These are phyloP conservation scores for Anguilla obscura DNA, from an alignment of 2,797 vertebrate species.

Conservation along the genomic window DNA sequence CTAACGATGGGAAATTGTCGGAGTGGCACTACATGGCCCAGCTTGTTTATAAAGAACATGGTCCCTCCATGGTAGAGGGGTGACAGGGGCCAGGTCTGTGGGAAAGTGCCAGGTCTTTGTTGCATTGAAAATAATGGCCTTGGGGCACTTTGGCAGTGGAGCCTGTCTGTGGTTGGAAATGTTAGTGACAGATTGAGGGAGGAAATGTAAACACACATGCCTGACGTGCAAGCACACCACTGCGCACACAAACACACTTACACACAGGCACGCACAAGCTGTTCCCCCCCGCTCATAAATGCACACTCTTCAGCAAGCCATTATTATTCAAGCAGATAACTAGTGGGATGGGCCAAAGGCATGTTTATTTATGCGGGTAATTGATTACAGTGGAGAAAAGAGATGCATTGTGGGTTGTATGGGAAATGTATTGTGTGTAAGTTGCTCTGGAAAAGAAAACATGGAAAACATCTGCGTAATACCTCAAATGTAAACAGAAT, in stretches of 20 bases:
- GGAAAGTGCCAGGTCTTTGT: slow-evolving; percentile 21
- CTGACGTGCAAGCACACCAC: slow-evolving; percentile 21
- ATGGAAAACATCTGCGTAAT: neutral
- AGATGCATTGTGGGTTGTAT: neutral
- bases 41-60: neutral
- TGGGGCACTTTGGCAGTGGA: slow-evolving; percentile 10
- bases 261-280: slow-evolving; percentile 12
- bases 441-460: neutral
- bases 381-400: slow-evolving; percentile 19
- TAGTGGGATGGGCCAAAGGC: neutral
- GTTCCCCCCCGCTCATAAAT: neutral
- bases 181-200: slow-evolving; percentile 29
- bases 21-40: slow-evolving; percentile 8
- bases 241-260: slow-evolving; percentile 8
- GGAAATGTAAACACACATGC: slow-evolving; percentile 35
- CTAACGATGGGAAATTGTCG: neutral
- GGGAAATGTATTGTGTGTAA: neutral
- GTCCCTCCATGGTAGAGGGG: neutral
- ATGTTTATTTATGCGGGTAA: slow-evolving; percentile 2
- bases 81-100: slow-evolving; percentile 16
- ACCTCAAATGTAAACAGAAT: neutral
- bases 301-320: neutral
- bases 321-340: slow-evolving; percentile 16
- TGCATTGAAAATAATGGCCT: slow-evolving; percentile 25
- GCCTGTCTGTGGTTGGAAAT: slow-evolving; percentile 25